A percentile compares a stretch with the other conserved stretches of the same genome.
Conservation (phyloP, 2,888 invertebrate genomes). For the Andrena fulva region DNA sequence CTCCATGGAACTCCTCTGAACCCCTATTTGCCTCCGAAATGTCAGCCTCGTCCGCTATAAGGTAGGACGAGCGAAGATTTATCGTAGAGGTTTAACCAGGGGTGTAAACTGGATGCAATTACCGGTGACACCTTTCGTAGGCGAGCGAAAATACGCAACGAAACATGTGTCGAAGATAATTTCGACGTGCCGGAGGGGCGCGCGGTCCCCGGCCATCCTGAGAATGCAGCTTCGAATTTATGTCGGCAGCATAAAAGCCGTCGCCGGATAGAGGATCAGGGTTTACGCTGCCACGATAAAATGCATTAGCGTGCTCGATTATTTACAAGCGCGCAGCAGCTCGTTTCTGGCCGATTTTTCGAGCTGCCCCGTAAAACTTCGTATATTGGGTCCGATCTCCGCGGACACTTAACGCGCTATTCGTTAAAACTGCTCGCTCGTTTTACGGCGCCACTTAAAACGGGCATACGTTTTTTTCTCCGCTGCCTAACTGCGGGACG, state of each 20-base stretch:
- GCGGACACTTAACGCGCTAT: slow-evolving; percentile 62
- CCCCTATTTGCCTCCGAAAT: neutral
- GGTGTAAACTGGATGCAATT: slow-evolving; percentile 67
- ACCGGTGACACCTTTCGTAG: slow-evolving; percentile 56
- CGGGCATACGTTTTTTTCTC: slow-evolving; percentile 19
- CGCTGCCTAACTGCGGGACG: slow-evolving; percentile 5
- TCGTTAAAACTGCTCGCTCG: slow-evolving; percentile 36
- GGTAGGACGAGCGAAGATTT: neutral
- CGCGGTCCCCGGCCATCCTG: slow-evolving; percentile 37
- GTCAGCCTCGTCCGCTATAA: neutral
- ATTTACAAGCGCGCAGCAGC: slow-evolving; percentile 77
- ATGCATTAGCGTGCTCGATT: slow-evolving; percentile 77
- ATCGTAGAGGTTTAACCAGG: slow-evolving; percentile 67
- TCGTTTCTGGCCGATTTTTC: slow-evolving; percentile 78
- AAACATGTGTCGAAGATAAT: slow-evolving; percentile 78
- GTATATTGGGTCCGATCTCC: slow-evolving; percentile 61
- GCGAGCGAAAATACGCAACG: slow-evolving; percentile 70
- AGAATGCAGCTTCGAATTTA: slow-evolving; percentile 74
- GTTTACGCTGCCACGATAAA: slow-evolving; percentile 76
- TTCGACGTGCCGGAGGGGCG: slow-evolving; percentile 66
- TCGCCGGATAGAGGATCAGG: slow-evolving; percentile 19
- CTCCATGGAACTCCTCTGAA: neutral
- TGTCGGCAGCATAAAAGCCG: slow-evolving; percentile 69
- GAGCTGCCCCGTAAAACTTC: slow-evolving; percentile 69
- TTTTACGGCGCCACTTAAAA: slow-evolving; percentile 34